Conservation (phyloP, 2,797 vertebrate genomes). For the Peromyscus melanophrys region DNA sequence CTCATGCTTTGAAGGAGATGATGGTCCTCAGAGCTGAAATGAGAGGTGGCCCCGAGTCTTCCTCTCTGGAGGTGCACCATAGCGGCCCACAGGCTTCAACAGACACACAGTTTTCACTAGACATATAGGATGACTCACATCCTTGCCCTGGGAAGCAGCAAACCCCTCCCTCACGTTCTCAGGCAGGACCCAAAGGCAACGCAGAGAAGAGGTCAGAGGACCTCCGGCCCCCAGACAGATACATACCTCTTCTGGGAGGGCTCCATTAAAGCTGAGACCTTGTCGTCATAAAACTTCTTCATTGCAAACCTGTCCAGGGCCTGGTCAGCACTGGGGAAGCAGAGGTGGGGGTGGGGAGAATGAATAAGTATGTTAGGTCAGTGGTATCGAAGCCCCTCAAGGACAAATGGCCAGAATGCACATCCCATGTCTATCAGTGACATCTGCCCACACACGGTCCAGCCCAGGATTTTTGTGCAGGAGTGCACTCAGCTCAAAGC, state of each 20-base stretch:
- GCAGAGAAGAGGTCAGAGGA: neutral
- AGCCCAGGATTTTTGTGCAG: neutral
- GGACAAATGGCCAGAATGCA: rapidly evolving
- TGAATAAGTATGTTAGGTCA: neutral
- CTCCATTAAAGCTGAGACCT: slow-evolving; percentile 96
- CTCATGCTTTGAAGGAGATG: rapidly evolving
- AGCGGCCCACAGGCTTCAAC: rapidly evolving
- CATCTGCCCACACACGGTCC: rapidly evolving
- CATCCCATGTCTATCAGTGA: rapidly evolving
- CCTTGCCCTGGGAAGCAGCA: too few species aligned
- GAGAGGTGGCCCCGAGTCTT: neutral
- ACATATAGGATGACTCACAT: rapidly evolving
- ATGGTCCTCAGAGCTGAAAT: rapidly evolving
- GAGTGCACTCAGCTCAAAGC: neutral
- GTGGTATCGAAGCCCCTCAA: rapidly evolving
- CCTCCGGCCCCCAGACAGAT: neutral
- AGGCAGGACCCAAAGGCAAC: neutral
- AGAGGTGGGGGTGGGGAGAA: neutral
- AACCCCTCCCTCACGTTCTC: neutral
- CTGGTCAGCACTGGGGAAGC: slow-evolving; percentile 95
- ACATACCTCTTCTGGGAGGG: slow-evolving; percentile 97
- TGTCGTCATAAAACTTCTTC: slow-evolving; percentile 99
- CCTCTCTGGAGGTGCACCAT: rapidly evolving
- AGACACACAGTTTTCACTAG: neutral
- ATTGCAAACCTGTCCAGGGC: slow-evolving; percentile 98